phyloP scores from a whole-genome alignment of 92 coral and sea anemone species.

The Plumapathes pennacea region DNA sequence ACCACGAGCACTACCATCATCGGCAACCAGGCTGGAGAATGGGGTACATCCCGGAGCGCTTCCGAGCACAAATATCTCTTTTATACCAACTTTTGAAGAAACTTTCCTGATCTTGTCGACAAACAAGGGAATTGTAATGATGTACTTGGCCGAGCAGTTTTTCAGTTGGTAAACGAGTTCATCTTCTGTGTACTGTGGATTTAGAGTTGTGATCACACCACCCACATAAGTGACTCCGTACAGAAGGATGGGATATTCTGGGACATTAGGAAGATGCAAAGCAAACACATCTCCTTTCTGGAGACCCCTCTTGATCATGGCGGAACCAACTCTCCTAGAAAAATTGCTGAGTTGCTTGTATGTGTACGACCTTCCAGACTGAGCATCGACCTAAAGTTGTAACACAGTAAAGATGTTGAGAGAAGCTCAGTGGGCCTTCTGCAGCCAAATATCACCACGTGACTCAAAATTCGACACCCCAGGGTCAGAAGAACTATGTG shows the following conservation, averaged over 20 bases:
- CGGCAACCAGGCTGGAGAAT: slow-evolving; percentile 29
- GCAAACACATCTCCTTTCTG: slow-evolving; percentile 86
- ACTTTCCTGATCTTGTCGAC: slow-evolving; percentile 49
- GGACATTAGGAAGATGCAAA: slow-evolving; percentile 66
- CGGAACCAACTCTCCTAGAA: slow-evolving; percentile 56
- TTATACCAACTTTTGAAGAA: slow-evolving; percentile 47
- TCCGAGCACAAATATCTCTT: slow-evolving; percentile 59
- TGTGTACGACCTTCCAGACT: slow-evolving; percentile 66
- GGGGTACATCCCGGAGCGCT: slow-evolving; percentile 52
- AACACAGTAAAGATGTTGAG: too few species aligned
- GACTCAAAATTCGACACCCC: too few species aligned
- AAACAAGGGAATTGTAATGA: slow-evolving; percentile 53
- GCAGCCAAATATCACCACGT: too few species aligned
- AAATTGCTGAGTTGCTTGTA: slow-evolving; percentile 53
- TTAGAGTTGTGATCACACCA: slow-evolving; percentile 54
- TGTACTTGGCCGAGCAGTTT: slow-evolving; percentile 58
- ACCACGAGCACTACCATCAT: slow-evolving; percentile 59
- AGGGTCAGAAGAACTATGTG: too few species aligned
- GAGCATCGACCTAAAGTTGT: slow-evolving; percentile 63
- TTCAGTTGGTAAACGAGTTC: slow-evolving; percentile 62
- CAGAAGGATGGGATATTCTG: slow-evolving; percentile 58
- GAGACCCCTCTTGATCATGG: slow-evolving; percentile 67
- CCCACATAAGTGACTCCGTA: slow-evolving; percentile 61
- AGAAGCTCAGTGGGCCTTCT: too few species aligned
- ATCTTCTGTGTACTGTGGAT: slow-evolving; percentile 49